Evolutionary conservation across 2,797 vertebrate genomes (phyloP), one percentile per base, ranked within the genome.

Genomic region (Esox masquinongy): DNA sequence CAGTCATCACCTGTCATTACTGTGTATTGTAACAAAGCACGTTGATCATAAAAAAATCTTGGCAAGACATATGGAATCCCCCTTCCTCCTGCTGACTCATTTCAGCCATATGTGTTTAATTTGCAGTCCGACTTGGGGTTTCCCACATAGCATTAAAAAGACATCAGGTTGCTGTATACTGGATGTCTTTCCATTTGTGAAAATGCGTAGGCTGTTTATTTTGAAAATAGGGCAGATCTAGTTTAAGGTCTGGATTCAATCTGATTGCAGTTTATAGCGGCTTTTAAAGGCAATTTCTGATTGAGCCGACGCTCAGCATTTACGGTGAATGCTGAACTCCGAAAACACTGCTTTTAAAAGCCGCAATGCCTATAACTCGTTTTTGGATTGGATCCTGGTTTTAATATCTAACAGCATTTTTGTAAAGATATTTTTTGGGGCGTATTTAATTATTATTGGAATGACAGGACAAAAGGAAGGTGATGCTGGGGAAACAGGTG

Each of bases 21-120:
- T 75, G 76, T 84, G 81, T 49, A 69, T 61, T 74, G 77, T 84
- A 82, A 81, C 61, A 92, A 93, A 95, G 93, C 92, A 89, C 92
- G 92, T 85, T 88, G 93, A 93, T 95, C 92, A 87, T 95, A 86
- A 91, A 63, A 85, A 77, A 85, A 86, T 89, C 83, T 90, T 96
- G 95, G 95, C 93, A 80, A 79, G 74, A 74, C 80, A 75, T 84
- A 82, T 95, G 96, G 96, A 97, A 96, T 96, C 95, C 95, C 96
- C 93, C 95, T 90, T 67, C 90, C 90, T 94, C 90, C 84, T 93
- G 91, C 94, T 98, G 96, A 99, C 94, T 99, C 96, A 98, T 94
- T 91, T 36, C 69, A 93, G 91, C 94, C 95, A 93, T 90, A 90
- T 90, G 88, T 93, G 93, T 95, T 89, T 95, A 90, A 94, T 93